A percentile compares a stretch with the other conserved stretches of the same genome.
Conservation (phyloP, 2,888 invertebrate genomes). For the Resseliella maxima region DNA sequence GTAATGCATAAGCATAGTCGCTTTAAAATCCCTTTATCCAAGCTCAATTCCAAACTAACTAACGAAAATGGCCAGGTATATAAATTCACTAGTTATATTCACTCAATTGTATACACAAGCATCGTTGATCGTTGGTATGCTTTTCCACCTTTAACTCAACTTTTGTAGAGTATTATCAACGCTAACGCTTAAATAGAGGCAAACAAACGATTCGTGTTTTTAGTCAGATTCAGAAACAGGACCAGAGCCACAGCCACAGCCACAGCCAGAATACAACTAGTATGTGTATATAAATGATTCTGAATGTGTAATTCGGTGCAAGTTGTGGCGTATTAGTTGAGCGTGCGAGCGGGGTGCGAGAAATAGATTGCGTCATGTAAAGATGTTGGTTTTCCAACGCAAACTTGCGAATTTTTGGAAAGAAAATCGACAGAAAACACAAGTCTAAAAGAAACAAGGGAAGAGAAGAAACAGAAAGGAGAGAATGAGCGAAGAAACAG, state of each 20-base stretch:
- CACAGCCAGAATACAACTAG: no score
- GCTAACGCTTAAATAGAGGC: no score
- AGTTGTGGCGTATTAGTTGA: no score
- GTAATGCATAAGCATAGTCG: conserved; percentile 28
- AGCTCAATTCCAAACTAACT: conserved; percentile 23
- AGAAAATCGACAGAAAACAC: conserved; percentile 24
- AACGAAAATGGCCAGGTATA: background rate
- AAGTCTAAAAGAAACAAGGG: background rate
- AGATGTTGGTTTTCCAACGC: conserved; percentile 3
- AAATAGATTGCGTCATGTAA: background rate
- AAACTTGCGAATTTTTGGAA: conserved; percentile 16
- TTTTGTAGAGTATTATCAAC: no score
- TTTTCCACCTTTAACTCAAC: conserved; percentile 13
- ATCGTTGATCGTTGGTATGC: conserved; percentile 6
- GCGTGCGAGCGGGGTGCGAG: background rate
- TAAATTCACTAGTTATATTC: no score
- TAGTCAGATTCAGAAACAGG: no score
- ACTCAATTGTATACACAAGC: background rate
- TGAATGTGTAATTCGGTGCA: background rate
- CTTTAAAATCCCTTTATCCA: conserved; percentile 32
- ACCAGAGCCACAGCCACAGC: no score
- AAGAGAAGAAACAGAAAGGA: background rate
- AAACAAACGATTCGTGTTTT: no score
- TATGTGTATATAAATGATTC: background rate
- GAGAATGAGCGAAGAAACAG: background rate